Evolutionary conservation across 2,888 invertebrate species (phyloP).

Genomic region (Dione juno): DNA sequence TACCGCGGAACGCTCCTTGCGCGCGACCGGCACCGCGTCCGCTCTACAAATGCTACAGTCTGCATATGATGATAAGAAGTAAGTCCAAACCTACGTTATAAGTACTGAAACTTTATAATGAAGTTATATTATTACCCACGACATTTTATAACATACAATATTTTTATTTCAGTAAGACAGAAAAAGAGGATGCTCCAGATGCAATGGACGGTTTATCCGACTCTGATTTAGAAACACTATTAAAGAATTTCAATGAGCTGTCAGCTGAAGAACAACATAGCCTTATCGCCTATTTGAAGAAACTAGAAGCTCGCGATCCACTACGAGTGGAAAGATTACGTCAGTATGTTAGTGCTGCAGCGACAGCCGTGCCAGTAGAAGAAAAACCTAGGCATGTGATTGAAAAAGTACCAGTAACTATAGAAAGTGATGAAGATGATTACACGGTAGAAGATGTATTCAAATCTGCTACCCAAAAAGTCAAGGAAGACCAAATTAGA

Average conservation of each 20-base stretch:
- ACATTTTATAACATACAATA: background rate
- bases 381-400: slow-evolving; percentile 18
- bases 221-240: slow-evolving; percentile 89
- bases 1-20: slow-evolving; percentile 22
- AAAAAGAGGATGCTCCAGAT: slow-evolving; percentile 65
- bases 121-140: background rate
- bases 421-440: slow-evolving; percentile 90
- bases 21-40: slow-evolving; percentile 59
- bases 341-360: slow-evolving; percentile 87
- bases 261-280: slow-evolving; percentile 92
- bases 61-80: slow-evolving; percentile 75
- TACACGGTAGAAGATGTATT: slow-evolving; percentile 92
- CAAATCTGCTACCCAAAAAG: slow-evolving; percentile 89
- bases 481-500: slow-evolving; percentile 84
- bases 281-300: slow-evolving; percentile 91
- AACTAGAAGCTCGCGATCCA: slow-evolving; percentile 90
- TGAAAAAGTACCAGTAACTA: slow-evolving; percentile 48
- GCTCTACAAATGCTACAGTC: slow-evolving; percentile 77
- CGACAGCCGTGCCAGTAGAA: slow-evolving; percentile 43
- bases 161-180: slow-evolving; percentile 50
- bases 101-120: background rate
- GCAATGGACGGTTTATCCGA: slow-evolving; percentile 91
- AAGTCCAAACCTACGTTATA: slow-evolving; percentile 27
- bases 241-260: slow-evolving; percentile 90
- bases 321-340: slow-evolving; percentile 89